Percentiles rank a stretch among this genome's conserved stretches.
These are phyloP conservation scores for Pseudonaja textilis DNA, from an alignment of 2,113 vertebrate genomes.

Conservation along the genomic window DNA sequence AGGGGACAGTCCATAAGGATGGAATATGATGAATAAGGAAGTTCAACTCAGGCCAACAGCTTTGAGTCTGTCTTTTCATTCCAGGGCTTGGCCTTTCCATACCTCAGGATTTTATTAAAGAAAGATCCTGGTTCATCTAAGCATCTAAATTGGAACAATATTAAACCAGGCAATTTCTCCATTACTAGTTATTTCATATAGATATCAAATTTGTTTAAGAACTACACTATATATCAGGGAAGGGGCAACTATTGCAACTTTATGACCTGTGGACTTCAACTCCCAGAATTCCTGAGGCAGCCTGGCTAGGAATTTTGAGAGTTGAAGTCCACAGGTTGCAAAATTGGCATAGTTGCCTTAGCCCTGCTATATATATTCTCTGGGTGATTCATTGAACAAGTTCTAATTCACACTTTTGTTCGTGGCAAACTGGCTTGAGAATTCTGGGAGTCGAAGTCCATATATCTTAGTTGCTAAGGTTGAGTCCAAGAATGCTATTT, in stretches of 20 bases:
- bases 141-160: not conserved
- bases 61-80: not conserved
- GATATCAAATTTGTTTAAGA: not conserved
- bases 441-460: too few species aligned
- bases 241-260: too few species aligned
- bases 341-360: too few species aligned
- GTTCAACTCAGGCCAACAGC: too few species aligned
- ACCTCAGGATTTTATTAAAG: not conserved
- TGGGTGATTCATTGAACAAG: not conserved
- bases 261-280: too few species aligned
- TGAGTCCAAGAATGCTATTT: not conserved
- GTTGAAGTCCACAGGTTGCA: too few species aligned
- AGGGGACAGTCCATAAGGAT: not conserved
- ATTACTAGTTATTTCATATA: not conserved
- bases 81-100: not conserved
- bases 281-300: too few species aligned
- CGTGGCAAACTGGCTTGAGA: not conserved
- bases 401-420: not conserved
- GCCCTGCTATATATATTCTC: not conserved
- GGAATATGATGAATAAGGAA: not conserved
- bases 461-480: too few species aligned
- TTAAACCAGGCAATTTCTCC: not conserved
- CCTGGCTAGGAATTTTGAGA: too few species aligned
- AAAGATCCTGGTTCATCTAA: not conserved
- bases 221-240: not conserved